Base-by-base conservation (phyloP, 2,888 invertebrate genomes). In the Ischnura elegans region DNA sequence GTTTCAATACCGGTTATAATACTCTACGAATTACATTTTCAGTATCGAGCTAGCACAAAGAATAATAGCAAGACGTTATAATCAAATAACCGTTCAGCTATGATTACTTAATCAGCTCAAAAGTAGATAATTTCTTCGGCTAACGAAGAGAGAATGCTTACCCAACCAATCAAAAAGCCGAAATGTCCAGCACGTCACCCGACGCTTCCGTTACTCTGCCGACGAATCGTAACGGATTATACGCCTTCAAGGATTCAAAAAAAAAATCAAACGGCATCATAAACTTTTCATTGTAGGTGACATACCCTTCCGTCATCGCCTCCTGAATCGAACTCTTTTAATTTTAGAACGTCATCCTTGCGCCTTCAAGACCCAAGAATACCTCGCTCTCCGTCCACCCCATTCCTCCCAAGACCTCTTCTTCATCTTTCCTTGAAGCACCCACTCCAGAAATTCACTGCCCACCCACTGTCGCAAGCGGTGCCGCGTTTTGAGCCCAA, bases 201-300 rank as follows among this genome's bases (percentile, higher is more conserved):
- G 8, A 29, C 6, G 10, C 10, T 76, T 76, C 76, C 76, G 76
- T 76, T 76, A 76, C 36, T 76, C 16, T 76, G 36, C 29, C 61
- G 4, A 76, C 10, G 36, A 86, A 6, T 86, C 10, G 2, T 86
- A 46, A 86, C 86, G n/a, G 43, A 13, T 45, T 46, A 86, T 25
- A 86, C 86, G 86, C 45, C 86, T 86, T n/a, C 45, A 25, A 46
- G 45, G 76, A 86, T 21, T 45, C 46, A 46, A 43, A 86, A 5
- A 86, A 45, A 86, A 86, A 46, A 86, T 86, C 43, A 46, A 86
- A 43, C 86, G n/a, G 45, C 86, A 86, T 86, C 86, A 46, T 86
- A n/a, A 43, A 46, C 46, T 86, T 86, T 86, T 46, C 45, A 45
- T 86, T 46, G 86, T 43, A 46, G 45, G 43, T 86, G 86, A n/a